These are phyloP conservation scores for Scomber scombrus DNA, from an alignment of 2,113 vertebrate genomes.

Conservation along the genomic window DNA sequence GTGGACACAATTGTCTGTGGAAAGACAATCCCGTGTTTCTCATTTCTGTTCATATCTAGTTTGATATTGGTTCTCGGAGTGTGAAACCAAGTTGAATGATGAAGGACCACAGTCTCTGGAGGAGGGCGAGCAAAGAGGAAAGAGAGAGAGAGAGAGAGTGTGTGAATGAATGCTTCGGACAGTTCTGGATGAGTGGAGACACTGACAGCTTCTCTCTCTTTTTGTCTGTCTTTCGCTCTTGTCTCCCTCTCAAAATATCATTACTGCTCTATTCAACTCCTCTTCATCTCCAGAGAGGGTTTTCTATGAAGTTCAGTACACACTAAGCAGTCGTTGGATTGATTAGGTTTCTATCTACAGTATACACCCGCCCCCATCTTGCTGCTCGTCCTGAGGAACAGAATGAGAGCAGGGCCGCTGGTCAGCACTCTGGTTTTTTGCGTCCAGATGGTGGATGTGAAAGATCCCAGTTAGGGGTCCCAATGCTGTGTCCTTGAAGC, in stretches of 20 bases:
- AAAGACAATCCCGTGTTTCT: constrained; percentile 69
- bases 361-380: constrained; percentile 32
- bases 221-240: constrained; percentile 26
- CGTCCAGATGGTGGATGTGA: constrained; percentile 83
- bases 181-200: constrained; percentile 70
- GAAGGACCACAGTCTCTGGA: constrained; percentile 48
- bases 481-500: constrained; percentile 78
- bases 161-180: constrained; percentile 59
- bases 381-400: constrained; percentile 60
- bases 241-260: constrained; percentile 39
- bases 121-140: constrained; percentile 28
- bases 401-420: constrained; percentile 76
- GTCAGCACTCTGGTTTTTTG: constrained; percentile 79
- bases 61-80: constrained; percentile 68
- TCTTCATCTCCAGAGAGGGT: constrained; percentile 39
- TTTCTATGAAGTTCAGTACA: constrained; percentile 36
- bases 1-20: constrained; percentile 67
- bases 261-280: constrained; percentile 34
- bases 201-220: constrained; percentile 49
- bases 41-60: constrained; percentile 74
- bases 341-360: constrained; percentile 53
- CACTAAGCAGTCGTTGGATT: constrained; percentile 46
- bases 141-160: constrained; percentile 14
- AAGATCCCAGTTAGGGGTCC: constrained; percentile 83
- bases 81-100: constrained; percentile 75